These are phyloP conservation scores for Antechinus stuartii DNA, from an alignment of 2,113 vertebrate species.

Conservation along the genomic window DNA sequence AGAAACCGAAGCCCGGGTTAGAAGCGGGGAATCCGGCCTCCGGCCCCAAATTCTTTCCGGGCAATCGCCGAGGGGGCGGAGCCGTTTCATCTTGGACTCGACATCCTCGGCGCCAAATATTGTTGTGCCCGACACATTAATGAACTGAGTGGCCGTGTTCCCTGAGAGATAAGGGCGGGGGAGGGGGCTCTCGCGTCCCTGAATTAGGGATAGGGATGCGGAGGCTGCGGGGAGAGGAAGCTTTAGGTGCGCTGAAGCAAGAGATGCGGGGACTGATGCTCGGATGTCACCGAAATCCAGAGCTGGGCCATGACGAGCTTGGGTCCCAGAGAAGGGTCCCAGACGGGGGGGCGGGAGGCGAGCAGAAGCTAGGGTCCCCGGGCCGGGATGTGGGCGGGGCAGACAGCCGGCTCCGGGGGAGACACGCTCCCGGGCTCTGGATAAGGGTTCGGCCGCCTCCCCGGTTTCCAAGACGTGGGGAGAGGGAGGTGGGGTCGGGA, in stretches of 20 bases:
- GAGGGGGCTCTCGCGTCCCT: too few species aligned
- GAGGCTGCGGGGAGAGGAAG: background rate
- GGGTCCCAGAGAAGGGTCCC: background rate
- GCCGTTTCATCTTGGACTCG: background rate
- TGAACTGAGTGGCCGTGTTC: background rate
- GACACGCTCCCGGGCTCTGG: background rate
- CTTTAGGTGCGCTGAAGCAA: too few species aligned
- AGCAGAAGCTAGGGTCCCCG: background rate
- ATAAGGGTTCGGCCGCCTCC: background rate
- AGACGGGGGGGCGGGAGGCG: background rate
- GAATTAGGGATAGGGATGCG: background rate
- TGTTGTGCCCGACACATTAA: background rate
- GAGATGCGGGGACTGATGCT: background rate
- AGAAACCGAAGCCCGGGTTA: background rate
- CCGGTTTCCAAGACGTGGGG: conserved; percentile 72
- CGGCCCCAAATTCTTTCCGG: background rate
- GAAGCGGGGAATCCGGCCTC: background rate
- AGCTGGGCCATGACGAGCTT: background rate
- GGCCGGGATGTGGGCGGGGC: background rate
- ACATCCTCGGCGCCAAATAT: background rate
- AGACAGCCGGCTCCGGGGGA: conserved; percentile 37
- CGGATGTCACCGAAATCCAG: background rate
- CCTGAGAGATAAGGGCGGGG: background rate
- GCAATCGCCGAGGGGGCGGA: background rate
- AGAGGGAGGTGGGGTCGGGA: conserved; percentile 64